Evolutionary conservation across 2,888 invertebrate genomes (phyloP).

Genomic region (Drosophila trichaetosa): DNA sequence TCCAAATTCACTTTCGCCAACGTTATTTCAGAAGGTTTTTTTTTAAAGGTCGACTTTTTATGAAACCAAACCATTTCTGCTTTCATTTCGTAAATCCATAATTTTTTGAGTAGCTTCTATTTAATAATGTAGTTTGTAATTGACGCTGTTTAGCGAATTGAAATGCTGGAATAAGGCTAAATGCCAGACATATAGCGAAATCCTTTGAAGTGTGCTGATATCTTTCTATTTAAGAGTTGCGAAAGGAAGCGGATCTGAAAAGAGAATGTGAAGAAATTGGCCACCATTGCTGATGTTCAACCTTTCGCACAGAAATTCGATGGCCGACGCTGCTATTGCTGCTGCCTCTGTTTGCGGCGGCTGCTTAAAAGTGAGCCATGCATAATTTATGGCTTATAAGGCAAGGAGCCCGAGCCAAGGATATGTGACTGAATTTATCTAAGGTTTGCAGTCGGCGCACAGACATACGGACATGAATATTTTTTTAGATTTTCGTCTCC

Average conservation of each 20-base stretch:
- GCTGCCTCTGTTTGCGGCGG: conserved; percentile 20
- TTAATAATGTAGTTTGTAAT: not conserved
- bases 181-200: not conserved
- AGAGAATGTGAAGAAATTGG: conserved; percentile 10
- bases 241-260: conserved; percentile 1
- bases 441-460: conserved; percentile 60
- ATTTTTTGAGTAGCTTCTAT: not conserved
- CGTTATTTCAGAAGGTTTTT: not conserved
- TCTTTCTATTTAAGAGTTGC: conserved; percentile 3
- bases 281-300: conserved; percentile 39
- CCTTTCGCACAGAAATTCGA: conserved; percentile 19
- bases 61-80: not conserved
- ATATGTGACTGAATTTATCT: conserved; percentile 70
- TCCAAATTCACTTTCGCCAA: conserved; percentile 1
- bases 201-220: conserved; percentile 22
- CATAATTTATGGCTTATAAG: conserved; percentile 77
- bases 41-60: not conserved
- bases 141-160: not conserved
- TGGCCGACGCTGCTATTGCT: not conserved
- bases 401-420: conserved; percentile 22
- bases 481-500: conserved; percentile 20
- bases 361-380: conserved; percentile 75
- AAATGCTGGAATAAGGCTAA: not conserved
- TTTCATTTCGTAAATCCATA: not conserved
- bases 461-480: conserved; percentile 35